Conservation (phyloP, 2,888 invertebrate species). For the Cheilosia scutellata region DNA sequence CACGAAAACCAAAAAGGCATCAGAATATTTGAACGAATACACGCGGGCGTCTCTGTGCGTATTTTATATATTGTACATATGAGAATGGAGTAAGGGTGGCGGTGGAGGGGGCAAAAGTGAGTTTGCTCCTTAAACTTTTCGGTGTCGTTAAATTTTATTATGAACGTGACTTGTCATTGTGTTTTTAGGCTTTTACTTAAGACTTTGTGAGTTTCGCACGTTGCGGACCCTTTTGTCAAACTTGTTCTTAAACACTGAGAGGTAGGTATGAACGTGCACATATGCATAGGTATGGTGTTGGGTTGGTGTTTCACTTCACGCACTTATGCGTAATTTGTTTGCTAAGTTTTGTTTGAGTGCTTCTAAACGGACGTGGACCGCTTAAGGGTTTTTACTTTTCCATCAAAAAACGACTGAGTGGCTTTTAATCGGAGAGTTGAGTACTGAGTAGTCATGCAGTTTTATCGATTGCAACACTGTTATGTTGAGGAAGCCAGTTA, state of each 20-base stretch:
- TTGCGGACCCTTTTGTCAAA: slow-evolving; percentile 63
- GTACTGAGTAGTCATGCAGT: no score
- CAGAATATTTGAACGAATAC: slow-evolving; percentile 29
- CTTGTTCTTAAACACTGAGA: slow-evolving; percentile 14
- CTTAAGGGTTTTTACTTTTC: slow-evolving; percentile 19
- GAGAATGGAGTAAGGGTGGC: background rate
- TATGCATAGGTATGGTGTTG: slow-evolving; percentile 5
- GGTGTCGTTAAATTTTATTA: slow-evolving; percentile 74
- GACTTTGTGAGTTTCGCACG: slow-evolving; percentile 67
- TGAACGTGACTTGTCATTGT: slow-evolving; percentile 74
- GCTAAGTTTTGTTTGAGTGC: slow-evolving; percentile 38
- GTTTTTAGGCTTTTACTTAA: slow-evolving; percentile 71
- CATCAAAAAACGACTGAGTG: slow-evolving; percentile 21
- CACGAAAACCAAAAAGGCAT: slow-evolving; percentile 17
- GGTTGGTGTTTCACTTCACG: slow-evolving; percentile 50
- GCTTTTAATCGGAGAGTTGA: slow-evolving; percentile 48
- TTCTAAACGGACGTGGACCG: slow-evolving; percentile 42
- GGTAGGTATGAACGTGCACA: slow-evolving; percentile 12
- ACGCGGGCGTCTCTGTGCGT: background rate
- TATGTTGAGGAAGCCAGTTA: no score
- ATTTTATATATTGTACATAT: background rate
- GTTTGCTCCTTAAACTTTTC: slow-evolving; percentile 74
- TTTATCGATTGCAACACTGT: no score
- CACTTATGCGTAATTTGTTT: slow-evolving; percentile 63
- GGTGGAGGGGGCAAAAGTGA: slow-evolving; percentile 16